These are phyloP conservation scores for Tetheella fluctuosa DNA, from an alignment of 2,888 invertebrate species.

Conservation along the genomic window DNA sequence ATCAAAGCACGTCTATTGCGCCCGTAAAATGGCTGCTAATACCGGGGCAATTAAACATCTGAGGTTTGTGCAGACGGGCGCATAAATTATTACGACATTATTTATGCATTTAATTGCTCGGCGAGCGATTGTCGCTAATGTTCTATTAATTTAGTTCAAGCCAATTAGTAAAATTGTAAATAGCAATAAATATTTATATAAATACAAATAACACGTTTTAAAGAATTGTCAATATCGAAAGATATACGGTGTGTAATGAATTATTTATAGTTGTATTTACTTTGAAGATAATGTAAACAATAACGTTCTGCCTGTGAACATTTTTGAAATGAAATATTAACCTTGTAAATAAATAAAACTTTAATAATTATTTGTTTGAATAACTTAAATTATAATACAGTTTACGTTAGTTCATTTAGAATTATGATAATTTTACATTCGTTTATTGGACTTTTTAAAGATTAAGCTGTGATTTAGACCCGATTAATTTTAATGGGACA, in stretches of 20 bases:
- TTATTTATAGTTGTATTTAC: constrained; percentile 2
- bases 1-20: constrained; percentile 31
- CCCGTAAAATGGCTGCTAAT: constrained; percentile 27
- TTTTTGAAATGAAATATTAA: neutral
- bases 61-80: constrained; percentile 27
- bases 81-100: constrained; percentile 15
- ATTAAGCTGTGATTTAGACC: too few relatives aligned
- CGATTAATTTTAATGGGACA: too few relatives aligned
- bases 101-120: neutral
- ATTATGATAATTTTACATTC: too few relatives aligned
- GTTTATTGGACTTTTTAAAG: too few relatives aligned
- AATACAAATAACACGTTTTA: neutral
- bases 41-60: constrained; percentile 24
- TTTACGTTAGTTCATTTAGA: too few relatives aligned
- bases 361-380: neutral
- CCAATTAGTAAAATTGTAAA: neutral
- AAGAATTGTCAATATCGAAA: neutral
- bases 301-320: neutral
- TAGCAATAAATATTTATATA: neutral
- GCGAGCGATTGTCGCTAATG: neutral
- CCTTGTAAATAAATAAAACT: neutral
- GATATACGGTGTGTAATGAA: constrained; percentile 4
- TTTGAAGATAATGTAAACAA: neutral
- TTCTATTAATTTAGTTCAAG: neutral
- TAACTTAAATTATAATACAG: neutral